Base-by-base conservation (phyloP, 2,797 vertebrate species). In the Dermochelys coriacea region DNA sequence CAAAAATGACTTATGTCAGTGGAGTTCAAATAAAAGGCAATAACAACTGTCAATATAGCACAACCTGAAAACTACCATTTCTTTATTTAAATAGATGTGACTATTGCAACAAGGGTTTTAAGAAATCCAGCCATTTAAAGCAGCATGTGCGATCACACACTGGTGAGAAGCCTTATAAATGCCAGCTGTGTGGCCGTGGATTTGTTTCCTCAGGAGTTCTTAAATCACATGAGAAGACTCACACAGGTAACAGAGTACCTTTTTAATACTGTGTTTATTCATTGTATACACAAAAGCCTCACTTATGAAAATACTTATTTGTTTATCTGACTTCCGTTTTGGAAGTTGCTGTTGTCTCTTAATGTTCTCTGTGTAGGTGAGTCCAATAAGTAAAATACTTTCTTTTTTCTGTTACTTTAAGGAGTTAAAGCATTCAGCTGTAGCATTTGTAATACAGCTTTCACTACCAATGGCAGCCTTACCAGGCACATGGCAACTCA, bases 81-180 rank as follows among this genome's bases (percentile, higher is more conserved):
- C 15, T 87, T 55, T 83, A 80, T 80, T 37, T 74, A 93, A 71
- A 47, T 84, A 99, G 98, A 71, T 99, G 99, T 96, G 98, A 80
- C 52, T 99, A 99, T 96, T 99, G 99, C 97, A 99, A 97, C 97
- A 99, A 99, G 92, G 99, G 98, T 90, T 99, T 99, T 96, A 99
- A 99, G 98, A 99, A 99, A 97, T 99, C 99, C 29, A 99, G 99
- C 93, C 99, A 99, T 93, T 98, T 99, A 97, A 99, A 99, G 97
- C 99, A 99, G 93, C 99, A 99, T 0, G 98, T 99, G 23, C 99
- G 99, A 45, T 99, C 99, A 0, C 99, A 99, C 97, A 99, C 99
- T 0, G 99, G 99, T 23, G 99, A 99, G 98, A 99, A 99, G 96
- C 99, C 99, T 11, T 99, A 98, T 91, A 98, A 98, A 94, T 99